Conservation (phyloP, 1,140 invertebrate genomes). For the Cydia amplana region DNA sequence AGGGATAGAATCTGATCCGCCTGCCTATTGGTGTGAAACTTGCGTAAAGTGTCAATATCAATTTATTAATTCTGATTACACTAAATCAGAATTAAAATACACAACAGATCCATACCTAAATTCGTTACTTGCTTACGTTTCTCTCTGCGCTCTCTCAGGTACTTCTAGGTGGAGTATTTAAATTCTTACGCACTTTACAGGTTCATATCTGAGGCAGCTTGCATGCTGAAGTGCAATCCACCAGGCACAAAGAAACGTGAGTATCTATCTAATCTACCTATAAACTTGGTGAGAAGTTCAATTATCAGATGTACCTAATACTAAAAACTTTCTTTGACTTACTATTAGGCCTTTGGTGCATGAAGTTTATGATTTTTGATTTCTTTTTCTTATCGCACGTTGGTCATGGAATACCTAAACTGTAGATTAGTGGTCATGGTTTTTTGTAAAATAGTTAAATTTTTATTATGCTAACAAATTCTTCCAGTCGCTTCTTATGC, state of each 20-base stretch:
- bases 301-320: too few species aligned
- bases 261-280: conserved; percentile 38
- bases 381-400: background rate
- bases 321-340: background rate
- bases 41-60: too few species aligned
- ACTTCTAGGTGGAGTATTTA: too few species aligned
- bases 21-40: too few species aligned
- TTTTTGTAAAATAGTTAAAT: background rate
- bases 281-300: too few species aligned
- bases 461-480: background rate
- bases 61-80: too few species aligned
- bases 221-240: conserved; percentile 86
- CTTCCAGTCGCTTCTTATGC: background rate
- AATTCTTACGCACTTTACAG: background rate
- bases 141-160: too few species aligned
- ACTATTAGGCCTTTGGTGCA: background rate
- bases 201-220: conserved; percentile 85
- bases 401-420: background rate
- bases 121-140: too few species aligned
- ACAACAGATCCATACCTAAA: too few species aligned
- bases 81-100: too few species aligned
- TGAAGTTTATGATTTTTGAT: background rate
- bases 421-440: background rate
- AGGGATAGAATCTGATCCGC: too few species aligned
- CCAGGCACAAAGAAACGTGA: conserved; percentile 87